Evolutionary conservation across 2,797 vertebrate species (phyloP).

Genomic region (Tiaroga cobitis): DNA sequence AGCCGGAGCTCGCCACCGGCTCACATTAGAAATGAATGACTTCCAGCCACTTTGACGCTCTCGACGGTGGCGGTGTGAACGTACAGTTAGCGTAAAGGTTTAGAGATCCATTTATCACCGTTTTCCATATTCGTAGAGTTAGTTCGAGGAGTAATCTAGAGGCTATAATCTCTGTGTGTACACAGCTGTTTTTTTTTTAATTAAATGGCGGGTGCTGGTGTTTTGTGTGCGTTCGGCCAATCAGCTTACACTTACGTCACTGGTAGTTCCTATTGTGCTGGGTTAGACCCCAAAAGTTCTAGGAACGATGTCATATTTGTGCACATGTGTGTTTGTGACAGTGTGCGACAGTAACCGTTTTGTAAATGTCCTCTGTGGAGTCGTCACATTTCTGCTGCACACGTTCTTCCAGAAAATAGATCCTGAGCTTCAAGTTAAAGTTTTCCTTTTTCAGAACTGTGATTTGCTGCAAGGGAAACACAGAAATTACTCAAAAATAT

Average conservation of each 20-base stretch:
- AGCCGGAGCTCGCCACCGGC: too few species aligned
- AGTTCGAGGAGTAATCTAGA: neutral
- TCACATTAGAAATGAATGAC: too few species aligned
- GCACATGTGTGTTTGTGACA: neutral
- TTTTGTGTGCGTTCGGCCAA: neutral
- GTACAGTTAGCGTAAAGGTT: neutral
- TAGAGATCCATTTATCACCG: neutral
- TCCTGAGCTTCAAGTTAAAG: constrained; percentile 97
- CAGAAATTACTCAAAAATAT: neutral
- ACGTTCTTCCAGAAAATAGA: constrained; percentile 96
- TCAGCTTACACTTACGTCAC: neutral
- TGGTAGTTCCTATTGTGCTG: neutral
- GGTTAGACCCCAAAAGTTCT: neutral
- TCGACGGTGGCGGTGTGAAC: too few species aligned
- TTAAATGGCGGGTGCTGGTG: neutral
- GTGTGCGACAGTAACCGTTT: constrained; percentile 77
- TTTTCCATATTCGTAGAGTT: neutral
- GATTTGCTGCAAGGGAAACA: constrained; percentile 84
- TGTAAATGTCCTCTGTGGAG: constrained; percentile 91
- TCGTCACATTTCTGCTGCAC: constrained; percentile 94
- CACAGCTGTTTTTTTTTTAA: too few species aligned
- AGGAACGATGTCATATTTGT: neutral
- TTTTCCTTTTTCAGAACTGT: constrained; percentile 97
- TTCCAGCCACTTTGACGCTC: too few species aligned
- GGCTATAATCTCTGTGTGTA: neutral